These are phyloP conservation scores for Leucophenga varia DNA, from an alignment of 1,140 invertebrate species.

Conservation along the genomic window DNA sequence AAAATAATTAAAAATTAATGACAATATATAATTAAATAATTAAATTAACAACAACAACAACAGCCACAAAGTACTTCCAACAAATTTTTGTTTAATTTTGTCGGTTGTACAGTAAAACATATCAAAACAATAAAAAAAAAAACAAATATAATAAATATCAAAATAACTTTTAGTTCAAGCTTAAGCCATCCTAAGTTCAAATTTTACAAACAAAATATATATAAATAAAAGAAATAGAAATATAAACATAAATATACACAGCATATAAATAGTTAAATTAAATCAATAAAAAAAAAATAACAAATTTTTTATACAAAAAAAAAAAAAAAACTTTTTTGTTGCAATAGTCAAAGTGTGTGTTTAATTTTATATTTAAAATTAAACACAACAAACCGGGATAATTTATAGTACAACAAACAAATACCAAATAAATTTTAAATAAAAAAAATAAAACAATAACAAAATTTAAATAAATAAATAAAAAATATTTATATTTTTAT, in stretches of 20 bases:
- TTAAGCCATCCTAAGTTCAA: constrained; percentile 55
- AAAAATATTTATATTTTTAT: constrained; percentile 8
- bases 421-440: constrained; percentile 19
- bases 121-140: constrained; percentile 35
- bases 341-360: constrained; percentile 50
- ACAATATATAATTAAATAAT: constrained; percentile 7
- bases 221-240: constrained; percentile 37
- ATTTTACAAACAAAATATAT: constrained; percentile 36
- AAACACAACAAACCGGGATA: constrained; percentile 55
- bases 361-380: no score
- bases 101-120: constrained; percentile 55
- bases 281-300: constrained; percentile 8
- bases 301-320: constrained; percentile 36
- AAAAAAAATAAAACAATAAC: constrained; percentile 1
- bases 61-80: constrained; percentile 45
- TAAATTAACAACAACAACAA: constrained; percentile 22
- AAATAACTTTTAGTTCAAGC: constrained; percentile 21
- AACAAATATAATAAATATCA: constrained; percentile 9
- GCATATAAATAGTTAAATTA: constrained; percentile 35
- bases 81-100: constrained; percentile 49
- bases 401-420: constrained; percentile 56
- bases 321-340: no score
- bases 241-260: constrained; percentile 39
- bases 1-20: constrained; percentile 8
- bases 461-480: constrained; percentile 1